phyloP scores from a whole-genome alignment of 2,888 invertebrate genomes.

The Teleogryllus oceanicus region DNA sequence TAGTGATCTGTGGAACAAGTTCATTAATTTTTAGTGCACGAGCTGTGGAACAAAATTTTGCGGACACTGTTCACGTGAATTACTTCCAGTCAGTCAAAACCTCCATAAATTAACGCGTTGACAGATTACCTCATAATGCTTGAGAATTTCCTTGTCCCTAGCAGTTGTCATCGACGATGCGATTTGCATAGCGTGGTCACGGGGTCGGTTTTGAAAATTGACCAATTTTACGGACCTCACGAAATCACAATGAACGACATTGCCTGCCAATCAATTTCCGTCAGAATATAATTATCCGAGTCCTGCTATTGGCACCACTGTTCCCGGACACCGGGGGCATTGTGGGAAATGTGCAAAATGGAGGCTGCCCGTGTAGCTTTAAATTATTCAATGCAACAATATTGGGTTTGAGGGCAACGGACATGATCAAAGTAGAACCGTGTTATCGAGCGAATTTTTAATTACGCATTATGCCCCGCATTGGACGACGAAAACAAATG shows the following conservation, averaged over 20 bases:
- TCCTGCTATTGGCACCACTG: neutral
- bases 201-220: neutral
- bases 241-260: neutral
- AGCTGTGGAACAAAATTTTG: too few species aligned
- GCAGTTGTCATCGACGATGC: neutral
- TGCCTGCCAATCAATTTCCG: neutral
- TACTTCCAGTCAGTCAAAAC: too few species aligned
- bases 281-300: neutral
- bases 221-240: neutral
- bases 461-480: neutral
- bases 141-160: neutral
- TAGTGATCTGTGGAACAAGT: too few species aligned
- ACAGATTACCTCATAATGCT: too few species aligned
- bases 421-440: neutral
- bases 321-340: neutral
- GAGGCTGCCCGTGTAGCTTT: neutral
- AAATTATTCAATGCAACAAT: constrained; percentile 8
- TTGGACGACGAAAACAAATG: neutral
- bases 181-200: neutral
- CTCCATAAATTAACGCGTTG: too few species aligned
- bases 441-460: neutral
- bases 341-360: neutral
- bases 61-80: too few species aligned
- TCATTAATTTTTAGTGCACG: too few species aligned
- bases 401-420: neutral